A percentile compares a stretch with the other conserved stretches of the same genome.
These are phyloP conservation scores for Galleria mellonella DNA, from an alignment of 1,140 invertebrate genomes.

Conservation along the genomic window DNA sequence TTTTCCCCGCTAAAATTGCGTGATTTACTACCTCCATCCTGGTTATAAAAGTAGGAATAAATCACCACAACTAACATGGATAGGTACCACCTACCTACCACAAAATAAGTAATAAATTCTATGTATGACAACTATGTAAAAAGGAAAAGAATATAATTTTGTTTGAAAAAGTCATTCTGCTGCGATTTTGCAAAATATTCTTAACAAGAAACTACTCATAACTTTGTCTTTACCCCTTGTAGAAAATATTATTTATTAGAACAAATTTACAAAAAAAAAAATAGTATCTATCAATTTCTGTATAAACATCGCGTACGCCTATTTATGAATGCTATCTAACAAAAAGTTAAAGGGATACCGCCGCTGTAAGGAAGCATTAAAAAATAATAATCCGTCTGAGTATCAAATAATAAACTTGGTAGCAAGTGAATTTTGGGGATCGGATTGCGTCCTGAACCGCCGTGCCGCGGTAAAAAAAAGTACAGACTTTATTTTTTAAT, in stretches of 20 bases:
- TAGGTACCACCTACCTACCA: no score
- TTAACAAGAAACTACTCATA: no score
- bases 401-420: slow-evolving; percentile 73
- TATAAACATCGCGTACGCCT: slow-evolving; percentile 40
- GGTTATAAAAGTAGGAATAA: no score
- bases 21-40: no score
- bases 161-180: no score
- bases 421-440: slow-evolving; percentile 70
- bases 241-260: not conserved
- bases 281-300: slow-evolving; percentile 15
- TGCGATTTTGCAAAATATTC: no score
- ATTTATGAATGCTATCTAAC: slow-evolving; percentile 26
- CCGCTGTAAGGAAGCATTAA: slow-evolving; percentile 33
- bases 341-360: slow-evolving; percentile 53
- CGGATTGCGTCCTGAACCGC: slow-evolving; percentile 44
- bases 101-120: no score
- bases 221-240: not conserved
- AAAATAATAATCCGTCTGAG: slow-evolving; percentile 56
- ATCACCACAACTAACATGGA: no score
- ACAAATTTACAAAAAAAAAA: not conserved
- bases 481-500: slow-evolving; percentile 20
- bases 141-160: no score
- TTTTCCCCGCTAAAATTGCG: no score
- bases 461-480: slow-evolving; percentile 31
- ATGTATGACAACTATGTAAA: no score